These are phyloP conservation scores for Phocoena phocoena DNA, from an alignment of 2,113 vertebrate genomes.

Conservation along the genomic window DNA sequence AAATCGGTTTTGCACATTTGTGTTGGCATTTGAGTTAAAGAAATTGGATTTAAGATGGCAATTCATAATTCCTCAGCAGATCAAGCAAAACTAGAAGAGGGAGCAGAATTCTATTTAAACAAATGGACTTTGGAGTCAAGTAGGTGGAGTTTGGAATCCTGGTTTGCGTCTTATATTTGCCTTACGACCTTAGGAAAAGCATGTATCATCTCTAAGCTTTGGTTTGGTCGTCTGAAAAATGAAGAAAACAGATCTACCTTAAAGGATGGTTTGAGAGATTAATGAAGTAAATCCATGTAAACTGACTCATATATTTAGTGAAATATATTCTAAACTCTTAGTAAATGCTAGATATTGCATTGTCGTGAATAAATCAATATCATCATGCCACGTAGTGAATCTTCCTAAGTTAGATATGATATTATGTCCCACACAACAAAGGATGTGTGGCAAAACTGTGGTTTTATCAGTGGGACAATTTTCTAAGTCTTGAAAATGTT, in stretches of 20 bases:
- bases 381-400: background rate
- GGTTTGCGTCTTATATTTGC: background rate
- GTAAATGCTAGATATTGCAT: background rate
- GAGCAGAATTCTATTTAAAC: background rate
- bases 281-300: background rate
- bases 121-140: background rate
- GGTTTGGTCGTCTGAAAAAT: background rate
- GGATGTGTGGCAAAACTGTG: slow-evolving; percentile 56
- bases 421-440: background rate
- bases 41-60: background rate
- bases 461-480: slow-evolving; percentile 70
- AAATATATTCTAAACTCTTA: background rate
- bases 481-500: slow-evolving; percentile 68
- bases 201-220: background rate
- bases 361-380: background rate
- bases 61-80: background rate
- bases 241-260: background rate
- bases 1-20: background rate
- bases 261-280: background rate
- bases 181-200: background rate
- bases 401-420: background rate
- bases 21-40: background rate
- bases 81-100: background rate
- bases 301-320: background rate
- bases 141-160: background rate